Conservation (phyloP, 2,888 invertebrate genomes). For the Corbicula japonica region DNA sequence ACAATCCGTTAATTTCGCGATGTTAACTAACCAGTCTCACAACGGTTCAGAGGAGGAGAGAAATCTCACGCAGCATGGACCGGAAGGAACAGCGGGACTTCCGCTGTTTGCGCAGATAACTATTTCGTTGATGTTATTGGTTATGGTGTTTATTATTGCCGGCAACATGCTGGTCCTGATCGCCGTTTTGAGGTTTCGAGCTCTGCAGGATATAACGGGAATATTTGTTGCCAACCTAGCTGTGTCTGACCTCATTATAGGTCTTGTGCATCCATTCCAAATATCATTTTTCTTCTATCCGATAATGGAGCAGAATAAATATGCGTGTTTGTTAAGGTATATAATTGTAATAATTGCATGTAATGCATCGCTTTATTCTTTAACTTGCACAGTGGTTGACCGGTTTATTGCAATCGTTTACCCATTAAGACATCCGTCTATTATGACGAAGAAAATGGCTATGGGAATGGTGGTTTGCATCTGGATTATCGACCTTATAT, state of each 20-base stretch:
- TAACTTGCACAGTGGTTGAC: slow-evolving; percentile 69
- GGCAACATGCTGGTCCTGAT: slow-evolving; percentile 72
- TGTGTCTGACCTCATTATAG: slow-evolving; percentile 70
- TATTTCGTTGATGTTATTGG: slow-evolving; percentile 55
- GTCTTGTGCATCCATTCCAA: slow-evolving; percentile 71
- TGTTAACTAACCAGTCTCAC: too few species aligned
- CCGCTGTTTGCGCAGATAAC: slow-evolving; percentile 47
- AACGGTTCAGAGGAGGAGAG: too few species aligned
- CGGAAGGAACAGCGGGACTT: too few species aligned
- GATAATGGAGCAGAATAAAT: slow-evolving; percentile 51
- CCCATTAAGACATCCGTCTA: slow-evolving; percentile 56
- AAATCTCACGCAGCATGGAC: too few species aligned
- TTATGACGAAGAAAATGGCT: slow-evolving; percentile 84
- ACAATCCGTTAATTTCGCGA: too few species aligned
- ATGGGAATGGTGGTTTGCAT: slow-evolving; percentile 53
- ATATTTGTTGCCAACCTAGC: slow-evolving; percentile 75
- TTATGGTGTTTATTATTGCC: slow-evolving; percentile 60
- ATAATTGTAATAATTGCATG: slow-evolving; percentile 62
- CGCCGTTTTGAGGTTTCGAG: slow-evolving; percentile 59
- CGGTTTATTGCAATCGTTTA: slow-evolving; percentile 69
- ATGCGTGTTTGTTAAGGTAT: slow-evolving; percentile 68
- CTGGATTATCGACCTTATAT: slow-evolving; percentile 62
- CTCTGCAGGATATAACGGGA: slow-evolving; percentile 71
- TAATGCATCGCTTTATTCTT: slow-evolving; percentile 66
- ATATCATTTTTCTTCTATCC: slow-evolving; percentile 66